Conservation (phyloP, 2,888 invertebrate genomes). For the Lampropteryx suffumata region DNA sequence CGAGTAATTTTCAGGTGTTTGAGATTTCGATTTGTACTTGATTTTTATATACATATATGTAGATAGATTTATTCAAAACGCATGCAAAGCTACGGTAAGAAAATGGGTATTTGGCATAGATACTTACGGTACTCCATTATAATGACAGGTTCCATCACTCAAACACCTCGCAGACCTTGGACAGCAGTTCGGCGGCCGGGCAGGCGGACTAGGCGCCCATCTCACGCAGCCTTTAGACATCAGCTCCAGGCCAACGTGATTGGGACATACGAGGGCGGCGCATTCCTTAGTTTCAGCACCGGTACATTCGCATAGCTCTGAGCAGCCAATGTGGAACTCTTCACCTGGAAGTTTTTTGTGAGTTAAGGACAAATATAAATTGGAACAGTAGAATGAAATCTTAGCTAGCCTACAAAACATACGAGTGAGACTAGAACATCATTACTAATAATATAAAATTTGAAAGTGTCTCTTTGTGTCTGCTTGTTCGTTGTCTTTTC, state of each 20-base stretch:
- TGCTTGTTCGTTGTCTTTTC: too few species aligned
- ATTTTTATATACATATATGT: too few species aligned
- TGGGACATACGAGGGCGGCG: conserved; percentile 91
- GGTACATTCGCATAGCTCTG: conserved; percentile 89
- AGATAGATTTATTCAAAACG: too few species aligned
- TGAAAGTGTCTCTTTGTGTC: too few species aligned
- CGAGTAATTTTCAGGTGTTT: too few species aligned
- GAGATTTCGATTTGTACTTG: too few species aligned
- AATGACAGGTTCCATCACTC: conserved; percentile 91
- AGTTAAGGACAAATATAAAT: too few species aligned
- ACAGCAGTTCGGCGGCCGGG: conserved; percentile 91
- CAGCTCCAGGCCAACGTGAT: conserved; percentile 92
- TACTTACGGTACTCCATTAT: conserved; percentile 84
- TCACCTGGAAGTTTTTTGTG: conserved; percentile 72
- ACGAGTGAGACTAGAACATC: too few species aligned
- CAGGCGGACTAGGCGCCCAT: conserved; percentile 92
- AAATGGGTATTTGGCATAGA: conserved; percentile 25
- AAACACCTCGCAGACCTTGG: conserved; percentile 90
- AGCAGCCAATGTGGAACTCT: conserved; percentile 92
- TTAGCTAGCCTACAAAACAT: too few species aligned
- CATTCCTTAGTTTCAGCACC: conserved; percentile 86
- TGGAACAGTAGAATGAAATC: too few species aligned
- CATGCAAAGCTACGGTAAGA: too few species aligned
- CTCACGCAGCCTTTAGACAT: conserved; percentile 92
- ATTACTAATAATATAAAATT: too few species aligned